These are phyloP conservation scores for Noctua comes DNA, from an alignment of 2,888 invertebrate species.

Conservation along the genomic window DNA sequence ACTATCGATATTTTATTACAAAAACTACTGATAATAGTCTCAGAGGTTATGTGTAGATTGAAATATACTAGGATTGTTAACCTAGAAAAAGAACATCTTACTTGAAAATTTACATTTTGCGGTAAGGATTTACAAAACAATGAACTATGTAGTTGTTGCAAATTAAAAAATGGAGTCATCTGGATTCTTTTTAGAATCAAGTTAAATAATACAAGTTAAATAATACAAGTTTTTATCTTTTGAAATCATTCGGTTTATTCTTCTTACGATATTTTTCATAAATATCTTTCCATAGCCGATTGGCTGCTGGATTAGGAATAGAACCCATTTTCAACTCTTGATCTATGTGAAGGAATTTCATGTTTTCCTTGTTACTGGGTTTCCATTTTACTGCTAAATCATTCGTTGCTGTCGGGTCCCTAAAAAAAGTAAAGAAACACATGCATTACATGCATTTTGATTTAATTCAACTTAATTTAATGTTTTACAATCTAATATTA, in stretches of 20 bases:
- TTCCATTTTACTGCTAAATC: slow-evolving; percentile 54
- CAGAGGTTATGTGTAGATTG: slow-evolving; percentile 10
- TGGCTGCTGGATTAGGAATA: slow-evolving; percentile 72
- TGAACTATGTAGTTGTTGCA: background rate
- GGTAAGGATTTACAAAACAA: background rate
- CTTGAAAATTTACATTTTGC: background rate
- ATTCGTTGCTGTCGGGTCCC: slow-evolving; percentile 77
- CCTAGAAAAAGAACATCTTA: background rate
- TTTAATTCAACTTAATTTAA: background rate
- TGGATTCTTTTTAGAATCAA: background rate
- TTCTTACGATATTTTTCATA: slow-evolving; percentile 71
- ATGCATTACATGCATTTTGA: no score
- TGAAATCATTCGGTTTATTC: slow-evolving; percentile 60
- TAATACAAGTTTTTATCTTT: slow-evolving; percentile 10
- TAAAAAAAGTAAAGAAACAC: slow-evolving; percentile 66
- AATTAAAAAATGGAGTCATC: background rate
- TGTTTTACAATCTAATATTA: background rate
- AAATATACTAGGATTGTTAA: background rate
- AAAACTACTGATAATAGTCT: slow-evolving; percentile 14
- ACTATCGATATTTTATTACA: slow-evolving; percentile 25
- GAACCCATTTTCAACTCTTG: slow-evolving; percentile 73
- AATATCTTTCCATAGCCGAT: slow-evolving; percentile 75
- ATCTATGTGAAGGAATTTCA: slow-evolving; percentile 75
- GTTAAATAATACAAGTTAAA: slow-evolving; percentile 17
- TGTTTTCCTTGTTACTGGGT: slow-evolving; percentile 47